phyloP scores from a whole-genome alignment of 1,140 invertebrate species.

The Drosophila watanabei region DNA sequence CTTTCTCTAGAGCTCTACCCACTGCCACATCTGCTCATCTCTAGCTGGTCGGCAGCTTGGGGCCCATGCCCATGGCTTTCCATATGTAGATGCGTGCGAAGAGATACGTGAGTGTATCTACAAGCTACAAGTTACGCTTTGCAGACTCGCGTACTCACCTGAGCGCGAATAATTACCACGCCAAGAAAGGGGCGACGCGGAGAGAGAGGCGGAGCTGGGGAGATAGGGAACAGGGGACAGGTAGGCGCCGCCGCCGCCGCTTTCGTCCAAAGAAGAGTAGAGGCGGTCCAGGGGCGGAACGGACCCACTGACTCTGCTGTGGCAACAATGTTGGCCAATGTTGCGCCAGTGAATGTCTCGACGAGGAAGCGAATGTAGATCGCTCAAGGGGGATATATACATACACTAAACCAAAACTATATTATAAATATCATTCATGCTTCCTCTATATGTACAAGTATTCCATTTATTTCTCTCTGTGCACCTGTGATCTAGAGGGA shows the following conservation, averaged over 20 bases:
- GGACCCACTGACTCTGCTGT: slow-evolving; percentile 34
- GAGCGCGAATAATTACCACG: slow-evolving; percentile 83
- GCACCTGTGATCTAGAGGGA: background rate
- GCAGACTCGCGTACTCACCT: slow-evolving; percentile 79
- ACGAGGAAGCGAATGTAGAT: slow-evolving; percentile 68
- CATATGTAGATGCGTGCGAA: slow-evolving; percentile 77
- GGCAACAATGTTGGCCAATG: slow-evolving; percentile 50
- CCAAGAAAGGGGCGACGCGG: slow-evolving; percentile 16
- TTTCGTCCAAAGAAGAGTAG: slow-evolving; percentile 49
- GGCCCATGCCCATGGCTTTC: slow-evolving; percentile 53
- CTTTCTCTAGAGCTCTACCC: background rate
- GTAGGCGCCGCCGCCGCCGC: slow-evolving; percentile 68
- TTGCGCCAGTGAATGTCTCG: slow-evolving; percentile 59
- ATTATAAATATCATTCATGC: too few relatives aligned
- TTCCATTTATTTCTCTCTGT: background rate
- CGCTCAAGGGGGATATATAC: slow-evolving; percentile 25
- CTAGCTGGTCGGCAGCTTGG: slow-evolving; percentile 21
- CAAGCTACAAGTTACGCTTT: slow-evolving; percentile 83
- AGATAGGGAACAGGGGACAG: slow-evolving; percentile 6
- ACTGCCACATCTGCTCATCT: slow-evolving; percentile 30
- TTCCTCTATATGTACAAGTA: background rate
- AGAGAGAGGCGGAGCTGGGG: slow-evolving; percentile 7
- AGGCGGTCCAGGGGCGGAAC: slow-evolving; percentile 61
- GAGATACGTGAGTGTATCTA: slow-evolving; percentile 78
- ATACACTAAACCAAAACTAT: slow-evolving; percentile 1